A percentile compares a stretch with the other conserved stretches of the same genome.
Conservation (phyloP, 2,113 vertebrate genomes). For the Fregata magnificens region DNA sequence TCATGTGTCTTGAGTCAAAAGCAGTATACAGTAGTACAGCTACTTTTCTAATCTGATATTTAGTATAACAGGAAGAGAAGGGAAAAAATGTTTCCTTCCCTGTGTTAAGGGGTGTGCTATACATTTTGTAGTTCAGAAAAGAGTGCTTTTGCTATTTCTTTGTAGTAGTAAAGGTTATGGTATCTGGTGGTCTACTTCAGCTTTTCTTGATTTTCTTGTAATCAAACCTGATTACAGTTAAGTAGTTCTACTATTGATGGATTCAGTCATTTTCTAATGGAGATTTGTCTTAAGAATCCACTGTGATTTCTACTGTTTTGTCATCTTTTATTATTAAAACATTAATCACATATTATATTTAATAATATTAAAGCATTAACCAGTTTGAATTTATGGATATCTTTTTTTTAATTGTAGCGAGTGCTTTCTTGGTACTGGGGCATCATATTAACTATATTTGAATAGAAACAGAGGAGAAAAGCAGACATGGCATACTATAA, state of each 20-base stretch:
- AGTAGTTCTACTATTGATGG: not conserved
- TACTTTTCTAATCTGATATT: not conserved
- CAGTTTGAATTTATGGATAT: not conserved
- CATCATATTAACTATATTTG: not conserved
- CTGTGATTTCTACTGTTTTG: not conserved
- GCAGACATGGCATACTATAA: not conserved
- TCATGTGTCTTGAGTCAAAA: not conserved
- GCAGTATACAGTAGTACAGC: not conserved
- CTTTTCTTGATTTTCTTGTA: not conserved
- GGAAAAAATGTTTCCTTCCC: not conserved
- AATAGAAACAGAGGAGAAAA: not conserved
- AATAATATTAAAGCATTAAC: not conserved
- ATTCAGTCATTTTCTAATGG: not conserved
- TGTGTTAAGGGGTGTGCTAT: not conserved
- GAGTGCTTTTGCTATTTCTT: not conserved
- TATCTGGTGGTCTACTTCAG: not conserved
- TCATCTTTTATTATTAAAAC: not conserved
- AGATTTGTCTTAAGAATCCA: not conserved
- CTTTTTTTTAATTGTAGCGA: not conserved
- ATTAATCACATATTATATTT: not conserved
- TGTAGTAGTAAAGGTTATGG: not conserved
- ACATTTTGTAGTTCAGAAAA: not conserved
- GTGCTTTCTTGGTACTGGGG: not conserved
- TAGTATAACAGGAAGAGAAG: not conserved
- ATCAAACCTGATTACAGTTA: not conserved